These are phyloP conservation scores for Caloenas nicobarica DNA, from an alignment of 2,113 vertebrate species.

Conservation along the genomic window DNA sequence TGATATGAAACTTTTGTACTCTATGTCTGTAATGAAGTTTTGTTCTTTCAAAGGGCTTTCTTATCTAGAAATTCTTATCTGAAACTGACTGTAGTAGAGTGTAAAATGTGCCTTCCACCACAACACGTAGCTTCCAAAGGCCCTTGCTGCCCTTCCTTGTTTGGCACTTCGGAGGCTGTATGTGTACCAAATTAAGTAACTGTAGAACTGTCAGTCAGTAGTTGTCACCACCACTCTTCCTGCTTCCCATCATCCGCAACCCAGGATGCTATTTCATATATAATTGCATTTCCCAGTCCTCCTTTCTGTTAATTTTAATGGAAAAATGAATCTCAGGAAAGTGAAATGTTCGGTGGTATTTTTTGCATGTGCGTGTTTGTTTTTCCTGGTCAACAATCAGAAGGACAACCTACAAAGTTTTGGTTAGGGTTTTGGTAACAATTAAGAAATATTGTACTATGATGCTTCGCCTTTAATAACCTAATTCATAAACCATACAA, in stretches of 20 bases:
- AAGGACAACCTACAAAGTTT: not conserved
- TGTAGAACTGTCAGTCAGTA: not conserved
- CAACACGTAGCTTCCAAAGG: not conserved
- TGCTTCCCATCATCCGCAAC: not conserved
- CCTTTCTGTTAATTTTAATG: not conserved
- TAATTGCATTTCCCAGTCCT: not conserved
- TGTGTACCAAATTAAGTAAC: not conserved
- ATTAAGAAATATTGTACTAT: not conserved
- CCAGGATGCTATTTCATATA: not conserved
- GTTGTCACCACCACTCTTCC: not conserved
- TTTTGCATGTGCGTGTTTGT: not conserved
- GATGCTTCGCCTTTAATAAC: conserved; percentile 21
- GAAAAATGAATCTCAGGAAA: not conserved
- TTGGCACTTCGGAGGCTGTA: not conserved
- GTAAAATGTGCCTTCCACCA: not conserved
- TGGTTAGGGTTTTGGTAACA: conserved; percentile 19
- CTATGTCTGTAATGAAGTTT: not conserved
- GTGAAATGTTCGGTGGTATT: not conserved
- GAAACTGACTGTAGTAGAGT: not conserved
- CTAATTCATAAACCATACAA: conserved; percentile 10
- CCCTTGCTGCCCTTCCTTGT: not conserved
- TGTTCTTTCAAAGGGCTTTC: not conserved
- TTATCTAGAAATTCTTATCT: not conserved
- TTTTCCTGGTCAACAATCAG: not conserved
- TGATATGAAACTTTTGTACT: not conserved